Evolutionary conservation across 2,113 vertebrate genomes (phyloP).

Genomic region (Festucalex cinctus): DNA sequence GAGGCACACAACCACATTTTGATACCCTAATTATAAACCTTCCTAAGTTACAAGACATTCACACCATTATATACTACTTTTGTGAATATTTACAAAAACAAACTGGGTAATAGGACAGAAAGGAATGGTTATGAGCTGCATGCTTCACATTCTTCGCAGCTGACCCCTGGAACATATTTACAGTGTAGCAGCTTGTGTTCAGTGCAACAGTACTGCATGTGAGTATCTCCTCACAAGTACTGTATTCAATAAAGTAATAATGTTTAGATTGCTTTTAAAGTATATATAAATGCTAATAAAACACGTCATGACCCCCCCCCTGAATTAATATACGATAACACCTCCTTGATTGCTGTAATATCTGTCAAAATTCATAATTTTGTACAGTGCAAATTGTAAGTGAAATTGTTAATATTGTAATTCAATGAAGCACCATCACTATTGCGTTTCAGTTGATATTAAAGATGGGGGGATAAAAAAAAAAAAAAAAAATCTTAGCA

Average conservation of each 20-base stretch:
- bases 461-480: no score
- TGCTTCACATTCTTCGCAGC: constrained; percentile 71
- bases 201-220: neutral
- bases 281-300: no score
- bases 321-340: no score
- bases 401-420: no score
- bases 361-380: no score
- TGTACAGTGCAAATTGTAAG: no score
- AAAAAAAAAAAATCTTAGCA: no score
- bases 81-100: neutral
- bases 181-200: neutral
- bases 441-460: no score
- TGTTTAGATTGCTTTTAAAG: neutral
- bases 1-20: neutral
- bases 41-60: neutral
- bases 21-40: neutral
- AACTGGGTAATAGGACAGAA: constrained; percentile 50
- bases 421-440: no score
- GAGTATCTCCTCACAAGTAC: neutral
- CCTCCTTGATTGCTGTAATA: no score
- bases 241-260: neutral
- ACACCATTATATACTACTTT: neutral
- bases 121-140: constrained; percentile 55
- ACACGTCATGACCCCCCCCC: no score
- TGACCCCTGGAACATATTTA: constrained; percentile 75